phyloP scores from a whole-genome alignment of 2,113 vertebrate genomes.

The Patagioenas fasciata region DNA sequence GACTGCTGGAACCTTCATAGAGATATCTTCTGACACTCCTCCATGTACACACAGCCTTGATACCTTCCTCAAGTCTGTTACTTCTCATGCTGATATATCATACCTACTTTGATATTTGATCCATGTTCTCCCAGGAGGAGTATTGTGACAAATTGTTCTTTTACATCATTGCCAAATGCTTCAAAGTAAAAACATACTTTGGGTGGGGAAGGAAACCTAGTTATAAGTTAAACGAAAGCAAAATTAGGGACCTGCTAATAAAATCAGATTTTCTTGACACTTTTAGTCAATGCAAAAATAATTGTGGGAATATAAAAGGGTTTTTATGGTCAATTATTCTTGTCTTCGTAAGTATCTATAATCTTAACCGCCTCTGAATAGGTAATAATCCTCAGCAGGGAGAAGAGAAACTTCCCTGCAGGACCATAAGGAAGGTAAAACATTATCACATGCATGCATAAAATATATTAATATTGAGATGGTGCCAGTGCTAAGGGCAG shows the following conservation, averaged over 20 bases:
- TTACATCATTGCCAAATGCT: constrained; percentile 51
- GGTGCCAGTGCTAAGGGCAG: constrained; percentile 75
- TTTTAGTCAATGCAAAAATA: constrained; percentile 87
- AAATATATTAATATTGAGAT: constrained; percentile 80
- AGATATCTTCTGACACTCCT: neutral
- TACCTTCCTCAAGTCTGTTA: neutral
- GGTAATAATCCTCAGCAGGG: constrained; percentile 75
- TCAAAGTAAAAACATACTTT: constrained; percentile 66
- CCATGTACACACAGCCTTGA: neutral
- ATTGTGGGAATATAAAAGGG: constrained; percentile 83
- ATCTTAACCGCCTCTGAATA: constrained; percentile 75
- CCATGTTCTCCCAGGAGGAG: constrained; percentile 39
- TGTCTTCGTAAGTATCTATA: constrained; percentile 83
- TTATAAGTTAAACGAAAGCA: constrained; percentile 69
- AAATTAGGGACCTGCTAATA: constrained; percentile 77
- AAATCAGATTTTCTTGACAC: constrained; percentile 78
- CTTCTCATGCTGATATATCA: neutral
- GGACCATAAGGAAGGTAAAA: constrained; percentile 77
- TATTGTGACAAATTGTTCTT: constrained; percentile 71
- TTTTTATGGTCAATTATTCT: constrained; percentile 87
- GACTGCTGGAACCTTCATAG: neutral
- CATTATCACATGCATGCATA: constrained; percentile 75
- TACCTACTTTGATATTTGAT: constrained; percentile 69
- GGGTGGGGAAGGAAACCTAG: neutral
- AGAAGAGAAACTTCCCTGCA: constrained; percentile 74